Conservation (phyloP, 2,797 vertebrate species). For the Eulemur rubriventer region DNA sequence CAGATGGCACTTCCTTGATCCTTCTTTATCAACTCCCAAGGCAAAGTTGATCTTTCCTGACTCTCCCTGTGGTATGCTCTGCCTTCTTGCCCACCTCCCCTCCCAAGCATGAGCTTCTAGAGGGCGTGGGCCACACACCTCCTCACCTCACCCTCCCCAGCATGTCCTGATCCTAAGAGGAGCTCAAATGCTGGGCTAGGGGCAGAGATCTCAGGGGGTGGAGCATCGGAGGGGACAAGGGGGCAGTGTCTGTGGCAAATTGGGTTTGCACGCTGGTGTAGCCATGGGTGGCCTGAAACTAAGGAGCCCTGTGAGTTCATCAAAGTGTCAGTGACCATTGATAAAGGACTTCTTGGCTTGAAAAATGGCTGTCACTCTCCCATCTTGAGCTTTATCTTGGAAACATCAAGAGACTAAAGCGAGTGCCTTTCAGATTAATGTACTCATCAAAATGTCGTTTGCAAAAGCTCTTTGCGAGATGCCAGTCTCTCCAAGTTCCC, state of each 20-base stretch:
- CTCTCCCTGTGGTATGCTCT: neutral
- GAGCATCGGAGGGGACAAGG: neutral
- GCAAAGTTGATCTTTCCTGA: accelerated
- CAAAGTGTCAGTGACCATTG: neutral
- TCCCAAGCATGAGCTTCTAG: neutral
- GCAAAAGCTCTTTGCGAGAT: conserved; percentile 38
- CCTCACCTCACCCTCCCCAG: neutral
- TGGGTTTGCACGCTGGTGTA: neutral
- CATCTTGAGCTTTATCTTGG: conserved; percentile 30
- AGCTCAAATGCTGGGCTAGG: neutral
- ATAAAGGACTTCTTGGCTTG: conserved; percentile 12
- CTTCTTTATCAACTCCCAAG: neutral
- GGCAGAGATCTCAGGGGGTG: neutral
- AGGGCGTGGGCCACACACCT: accelerated
- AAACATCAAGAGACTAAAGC: conserved; percentile 39
- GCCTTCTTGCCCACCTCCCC: neutral
- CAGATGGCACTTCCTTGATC: neutral
- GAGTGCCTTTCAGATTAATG: conserved; percentile 31
- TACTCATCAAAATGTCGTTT: conserved; percentile 60
- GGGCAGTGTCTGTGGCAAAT: neutral
- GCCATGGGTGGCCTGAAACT: neutral
- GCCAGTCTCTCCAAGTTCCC: neutral
- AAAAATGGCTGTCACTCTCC: conserved; percentile 29
- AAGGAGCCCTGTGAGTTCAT: neutral
- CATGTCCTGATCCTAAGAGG: accelerated